Conservation (phyloP, 2,113 vertebrate genomes). For the Narcine bancroftii region DNA sequence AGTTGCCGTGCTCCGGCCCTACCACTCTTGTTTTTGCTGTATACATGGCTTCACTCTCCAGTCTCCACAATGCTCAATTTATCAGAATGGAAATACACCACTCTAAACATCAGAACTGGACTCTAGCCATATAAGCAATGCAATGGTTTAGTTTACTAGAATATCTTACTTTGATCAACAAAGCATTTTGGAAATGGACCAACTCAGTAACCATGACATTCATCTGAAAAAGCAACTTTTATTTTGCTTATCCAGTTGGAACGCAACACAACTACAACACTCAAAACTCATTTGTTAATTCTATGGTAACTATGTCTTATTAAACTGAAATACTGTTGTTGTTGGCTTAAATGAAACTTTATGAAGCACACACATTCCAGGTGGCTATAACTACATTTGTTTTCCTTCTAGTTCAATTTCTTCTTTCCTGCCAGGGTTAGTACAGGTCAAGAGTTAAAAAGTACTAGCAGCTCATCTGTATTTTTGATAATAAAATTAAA, state of each 20-base stretch:
- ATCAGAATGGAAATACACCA: too few species aligned
- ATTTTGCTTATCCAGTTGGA: not conserved
- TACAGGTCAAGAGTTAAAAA: not conserved
- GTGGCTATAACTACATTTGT: not conserved
- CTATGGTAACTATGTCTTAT: not conserved
- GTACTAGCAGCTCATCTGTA: not conserved
- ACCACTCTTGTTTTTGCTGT: too few species aligned
- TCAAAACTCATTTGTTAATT: not conserved
- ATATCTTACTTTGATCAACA: not conserved
- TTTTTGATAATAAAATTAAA: not conserved
- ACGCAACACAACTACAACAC: not conserved
- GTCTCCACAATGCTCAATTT: too few species aligned
- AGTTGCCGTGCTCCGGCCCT: too few species aligned
- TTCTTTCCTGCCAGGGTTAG: not conserved
- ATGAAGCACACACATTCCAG: not conserved
- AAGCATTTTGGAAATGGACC: not conserved
- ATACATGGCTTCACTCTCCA: too few species aligned
- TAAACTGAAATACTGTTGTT: not conserved
- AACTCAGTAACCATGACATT: not conserved
- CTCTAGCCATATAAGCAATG: not conserved
- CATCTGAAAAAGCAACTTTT: not conserved
- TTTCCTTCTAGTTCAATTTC: not conserved
- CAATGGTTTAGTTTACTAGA: not conserved
- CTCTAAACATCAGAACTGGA: too few species aligned
- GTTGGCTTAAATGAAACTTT: not conserved